Base-by-base conservation (phyloP, 2,797 vertebrate genomes). In the Crax fasciolata region DNA sequence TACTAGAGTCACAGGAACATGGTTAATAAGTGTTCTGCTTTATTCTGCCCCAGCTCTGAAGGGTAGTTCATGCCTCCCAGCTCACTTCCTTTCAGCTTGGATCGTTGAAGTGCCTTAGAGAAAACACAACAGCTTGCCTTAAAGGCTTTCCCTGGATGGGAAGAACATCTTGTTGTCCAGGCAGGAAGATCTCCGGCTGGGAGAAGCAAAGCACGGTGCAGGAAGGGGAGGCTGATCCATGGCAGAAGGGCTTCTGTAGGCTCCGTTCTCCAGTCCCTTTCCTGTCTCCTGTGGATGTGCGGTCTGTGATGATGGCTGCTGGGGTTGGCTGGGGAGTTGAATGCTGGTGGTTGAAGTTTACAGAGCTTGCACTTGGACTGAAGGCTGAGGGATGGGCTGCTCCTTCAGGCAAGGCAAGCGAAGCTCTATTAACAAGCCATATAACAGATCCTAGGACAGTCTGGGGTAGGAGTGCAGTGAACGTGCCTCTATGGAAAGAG, bases 91-190 rank as follows among this genome's bases (percentile, higher is more conserved):
- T 88, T 83, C 80, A 84, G 41, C 84, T 78, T 48, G 44, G 28
- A 84, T 74, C 87, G 44, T 96, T 94, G 35, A 91, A 95, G 97
- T 96, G 97, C 96, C 96, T 97, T 96, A 97, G 93, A 94, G 74
- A 95, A 95, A 97, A 87, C 83, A 51, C 44, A 95, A 55, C 41
- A 94, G 87, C 89, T 96, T 49, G 73, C 83, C 88, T 96, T 97
- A 96, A 91, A 84, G 88, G 89, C 87, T 93, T 94, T 90, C 77
- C 72, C 48, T 91, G 78, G 78, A 24, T 15, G 11, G 55, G 55
- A 74, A 16, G 66, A 89, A 87, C 59, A 82, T 61, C 87, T 75
- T 52, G 39, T 13, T 89, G 79, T 81, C 89, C 76, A 39, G 81
- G 61, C 67, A 86, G 87, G 76, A 91, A 20, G 49, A 74, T 43